Evolutionary conservation across 2,113 vertebrate genomes (phyloP), one percentile per base, ranked within the genome.

Genomic region (Chascanopsetta lugubris): DNA sequence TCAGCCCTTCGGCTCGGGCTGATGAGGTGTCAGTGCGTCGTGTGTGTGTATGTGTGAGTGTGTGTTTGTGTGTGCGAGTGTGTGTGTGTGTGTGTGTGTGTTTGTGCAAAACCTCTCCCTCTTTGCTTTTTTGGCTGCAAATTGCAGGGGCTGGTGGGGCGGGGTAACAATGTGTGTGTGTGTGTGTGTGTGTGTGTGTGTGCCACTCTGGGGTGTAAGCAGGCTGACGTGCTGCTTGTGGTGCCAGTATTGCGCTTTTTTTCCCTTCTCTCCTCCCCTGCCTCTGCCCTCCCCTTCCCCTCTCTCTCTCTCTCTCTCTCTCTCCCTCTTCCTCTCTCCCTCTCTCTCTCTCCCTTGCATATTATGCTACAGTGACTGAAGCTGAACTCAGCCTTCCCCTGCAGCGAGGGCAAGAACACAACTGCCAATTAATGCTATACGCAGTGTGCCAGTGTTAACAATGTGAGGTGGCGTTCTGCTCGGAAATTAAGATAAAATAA

Each of bases 361-460:
- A 87, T 86, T 89, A 80, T 77, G 87, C 87, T 79, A 83, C 73
- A 66, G 78, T 80, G 80, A 77, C 79, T 84, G 85, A 80, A 80
- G 85, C 83, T 85, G 84, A 87, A 85, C 80, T 80, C 85, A 54
- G 79, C 64, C 70, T 79, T 82, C 66, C 82, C 82, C 86, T 77
- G 82, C 84, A 87, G 84, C 53, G 83, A 83, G 80, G 85, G 80
- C 82, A 82, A 76, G 42, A 86, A 84, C 48, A 83, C 75, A 74
- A 82, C 84, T 75, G 72, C 83, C 86, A 88, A 83, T 89, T 85
- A 89, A 88, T 79, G 72, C 82, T 83, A 73, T 74, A 69, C 79
- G 75, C 60, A 83, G 55, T 63, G 69, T 75, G 83, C 74, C 79
- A 75, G 73, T 75, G 83, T 86, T 82, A 85, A 84, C 83, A 60